phyloP scores from a whole-genome alignment of 1,140 invertebrate species.

The Marisa cornuarietis region DNA sequence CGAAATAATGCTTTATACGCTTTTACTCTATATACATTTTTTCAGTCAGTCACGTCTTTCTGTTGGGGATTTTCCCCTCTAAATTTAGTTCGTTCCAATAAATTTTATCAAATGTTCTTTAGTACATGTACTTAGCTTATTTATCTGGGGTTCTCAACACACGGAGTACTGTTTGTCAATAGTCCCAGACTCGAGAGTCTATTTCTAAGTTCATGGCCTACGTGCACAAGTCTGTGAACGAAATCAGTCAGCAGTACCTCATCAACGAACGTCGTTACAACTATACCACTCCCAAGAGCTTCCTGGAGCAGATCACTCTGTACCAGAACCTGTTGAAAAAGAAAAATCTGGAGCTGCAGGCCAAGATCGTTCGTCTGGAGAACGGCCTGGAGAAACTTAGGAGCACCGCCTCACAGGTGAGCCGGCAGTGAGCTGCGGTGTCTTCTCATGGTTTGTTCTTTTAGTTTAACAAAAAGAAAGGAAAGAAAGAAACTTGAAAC shows the following conservation, averaged over 20 bases:
- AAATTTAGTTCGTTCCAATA: too few species aligned
- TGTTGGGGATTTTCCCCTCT: too few species aligned
- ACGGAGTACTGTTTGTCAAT: too few species aligned
- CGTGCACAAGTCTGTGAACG: constrained; percentile 92
- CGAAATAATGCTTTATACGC: too few species aligned
- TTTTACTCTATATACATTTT: too few species aligned
- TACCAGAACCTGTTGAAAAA: constrained; percentile 86
- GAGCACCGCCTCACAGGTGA: constrained; percentile 79
- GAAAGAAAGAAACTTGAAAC: too few species aligned
- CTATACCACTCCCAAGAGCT: constrained; percentile 97
- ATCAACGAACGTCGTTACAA: constrained; percentile 92
- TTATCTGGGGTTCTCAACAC: too few species aligned
- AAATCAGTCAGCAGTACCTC: constrained; percentile 85
- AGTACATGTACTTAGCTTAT: too few species aligned
- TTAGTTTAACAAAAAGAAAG: too few species aligned
- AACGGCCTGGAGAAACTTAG: constrained; percentile 92
- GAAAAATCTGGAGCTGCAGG: constrained; percentile 83
- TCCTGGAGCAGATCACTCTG: constrained; percentile 93
- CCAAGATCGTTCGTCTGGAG: constrained; percentile 86
- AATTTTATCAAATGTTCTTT: too few species aligned
- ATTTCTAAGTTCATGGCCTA: constrained; percentile 93
- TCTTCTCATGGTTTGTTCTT: neutral
- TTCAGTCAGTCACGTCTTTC: too few species aligned
- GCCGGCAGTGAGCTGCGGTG: constrained; percentile 23
- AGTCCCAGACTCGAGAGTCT: constrained; percentile 54